Conservation (phyloP, 2,888 invertebrate genomes). For the Ichneumon xanthorius region DNA sequence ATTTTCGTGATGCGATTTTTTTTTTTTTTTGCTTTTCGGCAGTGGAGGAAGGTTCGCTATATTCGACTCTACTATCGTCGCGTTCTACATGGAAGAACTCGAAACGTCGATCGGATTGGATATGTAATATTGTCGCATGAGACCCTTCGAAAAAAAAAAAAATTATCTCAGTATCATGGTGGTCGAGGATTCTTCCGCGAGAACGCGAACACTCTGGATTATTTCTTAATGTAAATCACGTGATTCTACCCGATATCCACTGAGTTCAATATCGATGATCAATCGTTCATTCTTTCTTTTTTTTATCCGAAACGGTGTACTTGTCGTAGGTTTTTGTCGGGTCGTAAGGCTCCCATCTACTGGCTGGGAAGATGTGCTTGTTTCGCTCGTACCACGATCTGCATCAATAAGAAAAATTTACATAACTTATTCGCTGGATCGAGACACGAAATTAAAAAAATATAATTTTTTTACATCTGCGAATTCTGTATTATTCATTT, state of each 20-base stretch:
- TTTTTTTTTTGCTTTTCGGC: neutral
- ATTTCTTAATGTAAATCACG: conserved; percentile 22
- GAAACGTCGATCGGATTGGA: conserved; percentile 23
- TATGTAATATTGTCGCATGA: conserved; percentile 42
- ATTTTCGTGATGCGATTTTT: neutral
- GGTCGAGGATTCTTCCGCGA: neutral
- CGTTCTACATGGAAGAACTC: conserved; percentile 53
- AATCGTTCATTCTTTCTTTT: conserved; percentile 84
- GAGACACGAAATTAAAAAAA: neutral
- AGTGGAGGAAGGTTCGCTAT: conserved; percentile 30
- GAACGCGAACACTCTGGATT: conserved; percentile 4
- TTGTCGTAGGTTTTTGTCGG: conserved; percentile 99
- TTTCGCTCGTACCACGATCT: conserved; percentile 99
- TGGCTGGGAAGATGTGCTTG: conserved; percentile 99
- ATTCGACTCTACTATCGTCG: neutral
- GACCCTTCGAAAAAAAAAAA: neutral
- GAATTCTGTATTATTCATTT: too few species aligned
- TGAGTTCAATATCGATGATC: conserved; percentile 49
- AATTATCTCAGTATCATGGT: neutral
- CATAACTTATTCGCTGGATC: neutral
- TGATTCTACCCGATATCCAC: conserved; percentile 23
- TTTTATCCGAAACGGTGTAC: conserved; percentile 96
- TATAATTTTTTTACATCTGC: too few species aligned
- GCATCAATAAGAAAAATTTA: conserved; percentile 70
- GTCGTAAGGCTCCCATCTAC: conserved; percentile 99